Base-by-base conservation (phyloP, 2,888 invertebrate genomes). In the Epirrhoe alternata region DNA sequence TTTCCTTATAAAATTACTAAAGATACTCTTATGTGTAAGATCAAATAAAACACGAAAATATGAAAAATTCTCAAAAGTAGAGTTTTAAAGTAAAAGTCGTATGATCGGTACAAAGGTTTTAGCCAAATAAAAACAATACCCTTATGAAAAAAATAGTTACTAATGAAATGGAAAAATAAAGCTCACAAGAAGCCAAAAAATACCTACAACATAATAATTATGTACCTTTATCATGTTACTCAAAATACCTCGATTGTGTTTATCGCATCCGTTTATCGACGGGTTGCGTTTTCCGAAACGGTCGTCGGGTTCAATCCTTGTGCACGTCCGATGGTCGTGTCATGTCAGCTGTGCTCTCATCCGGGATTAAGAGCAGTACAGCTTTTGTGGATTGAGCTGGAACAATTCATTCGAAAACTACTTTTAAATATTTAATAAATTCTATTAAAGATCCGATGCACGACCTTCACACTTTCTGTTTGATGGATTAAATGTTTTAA, bases 291-390 rank as follows among this genome's bases (percentile, higher is more conserved):
- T 78, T 78, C 68, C 79, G 71, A 75, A 77, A 79, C 62, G 66
- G 62, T 73, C 82, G 86, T 86, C 82, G 81, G 74, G 74, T 79
- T 81, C 85, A 88, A 89, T 87, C 82, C 82, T 66, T 70, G 71
- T 74, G 70, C 71, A 76, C 71, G 81, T 85, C 79, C 73, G 77
- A 78, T 80, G 61, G 61, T 64, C 42, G 53, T 42, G 60, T 68
- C 67, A 53, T 24, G 64, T 63, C 60, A 51, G 59, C 31, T 42
- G 60, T 61, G 54, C 68, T 72, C 74, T 73, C 71, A 75, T 68
- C 65, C 66, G 69, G 61, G 68, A 74, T 73, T 72, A 69, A 62
- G 61, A 68, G 55, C 54, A 55, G 52, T 50, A 50, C 38, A 64
- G 63, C 30, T 5, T 12, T 45, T 47, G 14, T 38, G 8, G 7